Percentiles rank a stretch among this genome's conserved stretches.
Conservation (phyloP, 2,113 vertebrate genomes). For the Taxidea taxus region DNA sequence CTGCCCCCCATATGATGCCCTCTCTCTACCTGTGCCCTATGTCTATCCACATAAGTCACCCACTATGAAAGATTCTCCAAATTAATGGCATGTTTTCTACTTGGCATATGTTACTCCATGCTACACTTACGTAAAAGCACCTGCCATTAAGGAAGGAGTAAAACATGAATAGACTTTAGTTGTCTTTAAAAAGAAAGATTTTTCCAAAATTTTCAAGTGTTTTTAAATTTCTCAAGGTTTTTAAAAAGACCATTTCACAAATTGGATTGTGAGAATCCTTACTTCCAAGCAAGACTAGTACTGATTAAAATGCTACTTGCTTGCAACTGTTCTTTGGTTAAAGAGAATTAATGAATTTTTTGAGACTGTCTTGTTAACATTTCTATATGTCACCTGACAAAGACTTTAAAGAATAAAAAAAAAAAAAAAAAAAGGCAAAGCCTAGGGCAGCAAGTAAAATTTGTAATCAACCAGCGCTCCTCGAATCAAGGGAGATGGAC, state of each 20-base stretch:
- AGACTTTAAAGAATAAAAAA: background rate
- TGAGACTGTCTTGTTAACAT: background rate
- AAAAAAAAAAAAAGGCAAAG: background rate
- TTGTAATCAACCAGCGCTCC: background rate
- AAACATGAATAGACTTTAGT: background rate
- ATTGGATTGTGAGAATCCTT: background rate
- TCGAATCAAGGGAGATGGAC: slow-evolving; percentile 44
- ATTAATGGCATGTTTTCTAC: background rate
- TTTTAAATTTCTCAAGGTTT: background rate
- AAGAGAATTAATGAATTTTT: slow-evolving; percentile 10
- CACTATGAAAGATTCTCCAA: background rate
- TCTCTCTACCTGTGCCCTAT: no score
- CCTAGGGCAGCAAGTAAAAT: background rate
- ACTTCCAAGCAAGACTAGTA: background rate
- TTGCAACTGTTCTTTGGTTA: background rate
- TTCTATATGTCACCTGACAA: slow-evolving; percentile 6
- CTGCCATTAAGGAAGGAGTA: background rate
- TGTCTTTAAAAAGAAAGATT: background rate
- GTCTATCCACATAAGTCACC: background rate
- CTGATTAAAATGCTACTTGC: slow-evolving; percentile 32
- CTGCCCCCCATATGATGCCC: fast-evolving
- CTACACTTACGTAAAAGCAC: background rate
- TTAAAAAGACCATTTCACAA: background rate
- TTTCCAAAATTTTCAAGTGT: background rate
- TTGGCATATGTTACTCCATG: background rate